Evolutionary conservation across 2,888 invertebrate genomes (phyloP), one percentile per base, ranked within the genome.

Genomic region (Scaptomyza parva): DNA sequence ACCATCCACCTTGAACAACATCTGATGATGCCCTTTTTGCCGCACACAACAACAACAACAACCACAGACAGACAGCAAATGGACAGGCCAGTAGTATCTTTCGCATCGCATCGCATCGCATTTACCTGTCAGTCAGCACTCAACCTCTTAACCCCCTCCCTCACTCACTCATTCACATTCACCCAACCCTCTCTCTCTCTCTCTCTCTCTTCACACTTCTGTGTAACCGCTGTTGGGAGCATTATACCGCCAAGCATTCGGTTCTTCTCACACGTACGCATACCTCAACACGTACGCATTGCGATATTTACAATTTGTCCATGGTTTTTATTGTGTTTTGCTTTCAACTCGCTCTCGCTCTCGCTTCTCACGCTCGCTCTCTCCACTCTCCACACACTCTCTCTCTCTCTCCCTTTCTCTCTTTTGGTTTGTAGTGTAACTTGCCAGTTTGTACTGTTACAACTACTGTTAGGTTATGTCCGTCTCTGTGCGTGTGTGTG

Each of bases 301-400:
- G 44, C 26, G 26, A 70, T 70, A 70, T 70, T 70, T 70, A 70
- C 58, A 70, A 50, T 52, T 57, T 53, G 57, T 18, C 51, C 63
- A 52, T 57, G 57, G 58, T 70, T 70, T 70, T 70, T 70, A 70
- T 58, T 58, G 64, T 64, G 48, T 50, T 64, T 35, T 53, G 52
- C 58, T 58, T 30, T 70, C 43, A 63, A 35, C 43, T 51, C 30
- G 8, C 28, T 28, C 28, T 28, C 28, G 28, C 28, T 7, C 4
- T 33, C 30, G 3, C 28, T 28, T 7, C 28, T 28, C 24, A 7
- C 24, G 7, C 30, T 33, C 33, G 7, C 12, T 12, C 28, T 12
- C 30, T 30, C 28, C 12, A 12, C n/a, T n/a, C n/a, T n/a, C n/a
- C n/a, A n/a, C n/a, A n/a, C n/a, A n/a, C n/a, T 14, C 35, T 35